Evolutionary conservation across 2,888 invertebrate species (phyloP), one percentile per base, ranked within the genome.

Genomic region (Smittia sp.): DNA sequence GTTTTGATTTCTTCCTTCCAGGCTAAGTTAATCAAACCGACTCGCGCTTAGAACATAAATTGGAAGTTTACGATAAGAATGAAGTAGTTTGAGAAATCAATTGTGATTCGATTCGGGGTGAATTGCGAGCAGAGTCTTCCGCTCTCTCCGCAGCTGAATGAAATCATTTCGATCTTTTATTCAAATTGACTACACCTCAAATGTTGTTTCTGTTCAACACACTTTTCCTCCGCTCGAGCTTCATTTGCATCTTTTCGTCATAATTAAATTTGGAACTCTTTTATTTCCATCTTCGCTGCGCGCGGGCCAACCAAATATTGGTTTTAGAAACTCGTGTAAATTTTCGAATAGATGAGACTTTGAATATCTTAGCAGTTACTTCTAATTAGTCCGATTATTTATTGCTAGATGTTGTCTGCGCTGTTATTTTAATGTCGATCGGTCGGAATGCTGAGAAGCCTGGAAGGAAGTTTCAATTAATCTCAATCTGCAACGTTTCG

Each of bases 11-110:
- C 58, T 20, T 58, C 22, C 18, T 58, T 18, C 22, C 2, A 9
- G 32, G 32, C 32, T 32, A 1, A 7, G 58, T 58, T 58, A 58
- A 58, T 58, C 58, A 58, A 22, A 58, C 13, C 58, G n/a, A 58
- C 1, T 7, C 58, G 58, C 6, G 22, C n/a, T 58, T 3, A 20
- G n/a, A 7, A 7, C 58, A 58, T 58, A 58, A 58, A 58, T 58
- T 58, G 58, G 22, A 18, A 9, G 11, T 58, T 58, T 58, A 68
- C 18, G 39, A 41, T 22, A 15, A 68, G 22, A 68, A 22, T 68
- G 38, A 68, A 68, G 38, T 68, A 15, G 38, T 32, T 68, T 68
- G 46, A 68, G 46, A 39, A 68, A 68, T 68, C 68, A 68, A 68
- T 68, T 68, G 18, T 58, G 32, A 62, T 62, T 22, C 24, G 15